phyloP scores from a whole-genome alignment of 2,113 vertebrate genomes.

The Bubo scandiacus region DNA sequence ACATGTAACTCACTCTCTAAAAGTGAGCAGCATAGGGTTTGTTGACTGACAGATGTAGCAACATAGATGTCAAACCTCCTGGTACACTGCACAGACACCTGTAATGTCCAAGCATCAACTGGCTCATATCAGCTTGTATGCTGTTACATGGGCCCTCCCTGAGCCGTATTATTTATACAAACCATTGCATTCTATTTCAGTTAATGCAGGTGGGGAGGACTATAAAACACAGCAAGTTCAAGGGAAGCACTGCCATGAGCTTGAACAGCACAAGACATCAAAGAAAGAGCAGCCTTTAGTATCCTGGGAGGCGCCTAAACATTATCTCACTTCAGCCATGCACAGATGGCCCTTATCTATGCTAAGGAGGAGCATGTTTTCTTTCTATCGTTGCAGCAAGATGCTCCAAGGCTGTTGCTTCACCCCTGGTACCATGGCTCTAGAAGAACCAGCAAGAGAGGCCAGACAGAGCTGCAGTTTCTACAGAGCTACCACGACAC shows the following conservation, averaged over 20 bases:
- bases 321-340: neutral
- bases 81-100: neutral
- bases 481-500: neutral
- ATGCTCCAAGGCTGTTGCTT: neutral
- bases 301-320: neutral
- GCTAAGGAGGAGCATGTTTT: neutral
- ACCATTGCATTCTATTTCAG: neutral
- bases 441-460: neutral
- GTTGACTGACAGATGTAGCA: neutral
- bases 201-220: neutral
- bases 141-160: neutral
- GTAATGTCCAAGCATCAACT: neutral
- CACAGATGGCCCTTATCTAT: neutral
- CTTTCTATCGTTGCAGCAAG: neutral
- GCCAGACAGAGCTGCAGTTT: neutral
- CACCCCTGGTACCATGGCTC: neutral
- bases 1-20: neutral
- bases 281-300: neutral
- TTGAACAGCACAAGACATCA: neutral
- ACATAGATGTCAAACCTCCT: neutral
- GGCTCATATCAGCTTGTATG: neutral
- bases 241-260: neutral
- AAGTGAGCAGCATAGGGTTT: neutral
- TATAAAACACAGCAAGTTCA: neutral
- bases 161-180: neutral